These are phyloP conservation scores for Apotomis capreana DNA, from an alignment of 2,888 invertebrate genomes.

Conservation along the genomic window DNA sequence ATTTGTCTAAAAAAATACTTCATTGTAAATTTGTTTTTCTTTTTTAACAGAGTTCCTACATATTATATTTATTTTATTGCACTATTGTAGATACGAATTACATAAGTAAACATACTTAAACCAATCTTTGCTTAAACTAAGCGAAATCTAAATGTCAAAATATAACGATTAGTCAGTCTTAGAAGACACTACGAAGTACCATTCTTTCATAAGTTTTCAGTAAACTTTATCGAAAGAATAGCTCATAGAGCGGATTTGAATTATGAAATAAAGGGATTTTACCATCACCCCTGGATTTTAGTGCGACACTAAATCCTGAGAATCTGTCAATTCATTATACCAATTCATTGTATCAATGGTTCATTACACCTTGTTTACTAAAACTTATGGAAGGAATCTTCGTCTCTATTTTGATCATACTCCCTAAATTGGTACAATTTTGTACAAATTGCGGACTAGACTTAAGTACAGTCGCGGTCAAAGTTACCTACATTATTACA, in stretches of 20 bases:
- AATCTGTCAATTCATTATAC: too few species aligned
- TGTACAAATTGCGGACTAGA: slow-evolving; percentile 63
- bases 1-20: not conserved
- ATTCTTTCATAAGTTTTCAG: slow-evolving; percentile 52
- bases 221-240: not conserved
- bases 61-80: slow-evolving; percentile 16
- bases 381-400: slow-evolving; percentile 57
- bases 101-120: slow-evolving; percentile 9
- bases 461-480: slow-evolving; percentile 56
- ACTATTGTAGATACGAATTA: slow-evolving; percentile 18
- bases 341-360: too few species aligned
- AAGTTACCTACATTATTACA: slow-evolving; percentile 34
- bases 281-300: too few species aligned
- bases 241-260: not conserved
- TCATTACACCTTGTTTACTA: not conserved
- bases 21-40: too few species aligned
- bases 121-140: too few species aligned
- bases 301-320: too few species aligned
- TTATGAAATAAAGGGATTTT: too few species aligned
- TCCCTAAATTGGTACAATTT: slow-evolving; percentile 57
- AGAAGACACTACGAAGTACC: slow-evolving; percentile 62
- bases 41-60: not conserved
- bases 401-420: slow-evolving; percentile 51
- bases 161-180: slow-evolving; percentile 72
- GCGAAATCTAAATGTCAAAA: slow-evolving; percentile 48